Evolutionary conservation across 2,797 vertebrate genomes (phyloP).

Genomic region (Alouatta caraya): DNA sequence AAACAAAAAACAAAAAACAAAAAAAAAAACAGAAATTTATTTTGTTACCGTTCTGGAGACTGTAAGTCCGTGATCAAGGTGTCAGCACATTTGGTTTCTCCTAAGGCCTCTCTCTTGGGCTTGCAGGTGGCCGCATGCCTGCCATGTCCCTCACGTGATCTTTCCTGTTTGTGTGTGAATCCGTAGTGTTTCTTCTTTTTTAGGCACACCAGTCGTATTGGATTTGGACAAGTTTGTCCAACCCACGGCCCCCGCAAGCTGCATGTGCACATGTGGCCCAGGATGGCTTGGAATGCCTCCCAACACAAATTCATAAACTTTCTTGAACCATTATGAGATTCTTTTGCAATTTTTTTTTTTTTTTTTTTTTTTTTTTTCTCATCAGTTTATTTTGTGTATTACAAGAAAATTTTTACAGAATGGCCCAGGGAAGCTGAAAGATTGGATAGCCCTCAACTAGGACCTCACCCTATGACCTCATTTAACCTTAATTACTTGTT

Average conservation of each 20-base stretch:
- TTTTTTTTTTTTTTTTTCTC: too few species aligned
- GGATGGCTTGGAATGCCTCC: too few species aligned
- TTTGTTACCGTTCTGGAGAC: neutral
- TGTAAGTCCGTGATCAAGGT: neutral
- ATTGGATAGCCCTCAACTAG: neutral
- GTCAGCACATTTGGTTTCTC: neutral
- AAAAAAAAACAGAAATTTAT: neutral
- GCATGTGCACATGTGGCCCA: too few species aligned
- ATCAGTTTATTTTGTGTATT: too few species aligned
- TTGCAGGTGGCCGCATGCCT: neutral
- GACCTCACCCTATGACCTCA: neutral
- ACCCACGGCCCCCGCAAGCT: too few species aligned
- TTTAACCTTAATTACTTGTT: neutral
- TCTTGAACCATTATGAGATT: too few species aligned
- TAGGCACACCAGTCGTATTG: neutral
- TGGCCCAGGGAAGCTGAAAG: too few species aligned
- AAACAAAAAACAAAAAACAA: too few species aligned
- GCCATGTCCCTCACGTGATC: rapidly evolving
- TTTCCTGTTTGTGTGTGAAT: neutral
- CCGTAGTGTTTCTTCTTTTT: neutral
- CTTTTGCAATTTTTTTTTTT: too few species aligned
- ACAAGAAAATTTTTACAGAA: too few species aligned
- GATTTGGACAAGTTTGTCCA: neutral
- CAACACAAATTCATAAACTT: too few species aligned
- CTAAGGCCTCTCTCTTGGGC: neutral